Base-by-base conservation (phyloP, 2,888 invertebrate species). In the Achlya flavicornis region DNA sequence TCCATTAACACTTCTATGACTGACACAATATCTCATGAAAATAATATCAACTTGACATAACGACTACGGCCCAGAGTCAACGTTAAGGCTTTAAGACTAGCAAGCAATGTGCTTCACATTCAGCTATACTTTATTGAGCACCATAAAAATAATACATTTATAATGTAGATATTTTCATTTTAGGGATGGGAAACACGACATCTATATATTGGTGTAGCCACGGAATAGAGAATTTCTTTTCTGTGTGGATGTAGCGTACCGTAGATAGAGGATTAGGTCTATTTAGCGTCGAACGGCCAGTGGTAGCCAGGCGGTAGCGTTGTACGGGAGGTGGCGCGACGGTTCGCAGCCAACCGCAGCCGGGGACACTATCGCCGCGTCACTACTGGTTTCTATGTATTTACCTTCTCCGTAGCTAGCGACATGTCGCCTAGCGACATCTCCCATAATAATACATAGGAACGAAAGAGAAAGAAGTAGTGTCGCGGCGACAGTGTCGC, bases 1-100 rank as follows among this genome's bases (percentile, higher is more conserved):
- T 78, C 74, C 77, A 81, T 82, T 81, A 84, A 83, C 77, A 85
- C 76, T 70, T 80, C 80, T 83, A 85, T 85, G 86, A 88, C 87
- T 87, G 86, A 81, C 77, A 79, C 72, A 75, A 69, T 69, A 74
- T 75, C 69, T 77, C 77, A 74, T 74, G 79, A 83, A 85, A 84
- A 81, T 79, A 79, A 84, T 73, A 77, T 74, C 66, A 66, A 76
- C 74, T 71, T 76, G 74, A 81, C 71, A 71, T 70, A 71, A 76
- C 65, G 64, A 74, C 77, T 79, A 79, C 76, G 79, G 76, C 80
- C 79, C 79, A 81, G 79, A 76, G 66, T 75, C 68, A 68, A 62
- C n/a, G 64, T 66, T 73, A 77, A 78, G 78, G 79, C 76, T 59
- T 38, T 59, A 72, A 78, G 85, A 87, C 84, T 87, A 88, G 84